Evolutionary conservation across 2,113 vertebrate genomes (phyloP), one percentile per base, ranked within the genome.

Genomic region (Psephotus haematonotus): DNA sequence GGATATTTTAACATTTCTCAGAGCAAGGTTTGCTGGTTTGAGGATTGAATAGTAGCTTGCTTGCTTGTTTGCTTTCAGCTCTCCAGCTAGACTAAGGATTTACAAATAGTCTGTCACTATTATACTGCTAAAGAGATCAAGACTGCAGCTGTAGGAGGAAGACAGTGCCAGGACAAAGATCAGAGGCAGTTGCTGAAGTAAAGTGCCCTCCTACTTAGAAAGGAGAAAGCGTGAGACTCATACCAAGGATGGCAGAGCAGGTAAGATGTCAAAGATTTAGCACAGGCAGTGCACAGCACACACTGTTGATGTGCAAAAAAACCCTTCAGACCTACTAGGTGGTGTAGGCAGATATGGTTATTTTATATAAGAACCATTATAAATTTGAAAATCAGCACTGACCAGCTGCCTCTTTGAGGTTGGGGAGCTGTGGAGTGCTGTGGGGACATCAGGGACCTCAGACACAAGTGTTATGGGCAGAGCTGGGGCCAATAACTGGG

Each of bases 391-490:
- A n/a, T 64, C 31, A 85, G 18, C 24, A 35, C 59, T 49, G 43
- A 33, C 8, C 11, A 12, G 5, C 28, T 59, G 17, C 8, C 72
- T 10, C 10, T 2, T 2, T 8, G 28, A 39, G 63, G 7, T 0
- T 44, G 29, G 12, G 53, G 10, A 90, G 10, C 47, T 35, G 33
- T 35, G 76, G 15, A 17, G 13, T 3, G 2, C 29, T 2, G 2
- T 43, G 29, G 11, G 4, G 13, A 44, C 24, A 15, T 77, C 47
- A 33, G 17, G 4, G 8, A 47, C 20, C 20, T 69, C 43, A 35
- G 16, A 27, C 6, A 8, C 2, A 1, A 47, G 15, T 15, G 43
- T 6, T 53, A 22, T 2, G 1, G 10, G 28, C 39, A 83, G 37
- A 86, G 25, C 11, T 5, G 5, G 27, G 6, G 18, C 10, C 3